A percentile compares a stretch with the other conserved stretches of the same genome.
Evolutionary conservation across 2,113 vertebrate species (phyloP).

Genomic region (Nesoenas mayeri): DNA sequence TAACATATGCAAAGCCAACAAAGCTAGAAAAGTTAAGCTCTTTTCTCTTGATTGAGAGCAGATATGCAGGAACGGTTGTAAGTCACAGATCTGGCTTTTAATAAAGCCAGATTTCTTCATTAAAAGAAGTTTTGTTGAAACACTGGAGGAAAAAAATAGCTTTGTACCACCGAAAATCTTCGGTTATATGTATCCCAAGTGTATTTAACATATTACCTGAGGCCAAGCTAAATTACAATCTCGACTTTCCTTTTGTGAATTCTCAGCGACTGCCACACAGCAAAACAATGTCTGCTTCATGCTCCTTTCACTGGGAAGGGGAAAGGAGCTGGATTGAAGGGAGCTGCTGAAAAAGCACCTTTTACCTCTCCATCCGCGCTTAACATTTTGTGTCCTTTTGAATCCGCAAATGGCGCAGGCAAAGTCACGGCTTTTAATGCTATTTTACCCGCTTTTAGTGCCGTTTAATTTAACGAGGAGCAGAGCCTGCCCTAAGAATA

Average conservation of each 20-base stretch:
- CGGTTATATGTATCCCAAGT: conserved; percentile 63
- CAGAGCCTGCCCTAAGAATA: background rate
- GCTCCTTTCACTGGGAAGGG: conserved; percentile 53
- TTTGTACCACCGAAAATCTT: conserved; percentile 53
- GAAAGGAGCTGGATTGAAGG: conserved; percentile 11
- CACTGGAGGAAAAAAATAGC: conserved; percentile 40
- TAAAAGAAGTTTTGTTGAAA: conserved; percentile 77
- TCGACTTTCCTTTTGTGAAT: conserved; percentile 65
- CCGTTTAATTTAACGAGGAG: background rate
- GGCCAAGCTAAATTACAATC: conserved; percentile 70
- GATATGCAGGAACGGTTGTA: conserved; percentile 68
- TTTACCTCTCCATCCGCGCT: conserved; percentile 45
- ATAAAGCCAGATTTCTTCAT: conserved; percentile 78
- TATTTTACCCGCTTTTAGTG: background rate
- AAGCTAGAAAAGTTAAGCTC: conserved; percentile 63
- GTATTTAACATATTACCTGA: conserved; percentile 69
- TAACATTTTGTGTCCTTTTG: background rate
- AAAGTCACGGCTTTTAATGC: conserved; percentile 32
- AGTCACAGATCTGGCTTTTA: conserved; percentile 74
- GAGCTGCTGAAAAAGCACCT: conserved; percentile 54
- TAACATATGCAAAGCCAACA: conserved; percentile 69
- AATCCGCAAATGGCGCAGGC: background rate
- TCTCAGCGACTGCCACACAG: conserved; percentile 48
- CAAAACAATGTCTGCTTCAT: conserved; percentile 48
- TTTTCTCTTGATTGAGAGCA: conserved; percentile 76